Percentiles rank a stretch among this genome's conserved stretches.
Evolutionary conservation across 2,113 vertebrate species (phyloP).

Genomic region (Calidris pygmaea): DNA sequence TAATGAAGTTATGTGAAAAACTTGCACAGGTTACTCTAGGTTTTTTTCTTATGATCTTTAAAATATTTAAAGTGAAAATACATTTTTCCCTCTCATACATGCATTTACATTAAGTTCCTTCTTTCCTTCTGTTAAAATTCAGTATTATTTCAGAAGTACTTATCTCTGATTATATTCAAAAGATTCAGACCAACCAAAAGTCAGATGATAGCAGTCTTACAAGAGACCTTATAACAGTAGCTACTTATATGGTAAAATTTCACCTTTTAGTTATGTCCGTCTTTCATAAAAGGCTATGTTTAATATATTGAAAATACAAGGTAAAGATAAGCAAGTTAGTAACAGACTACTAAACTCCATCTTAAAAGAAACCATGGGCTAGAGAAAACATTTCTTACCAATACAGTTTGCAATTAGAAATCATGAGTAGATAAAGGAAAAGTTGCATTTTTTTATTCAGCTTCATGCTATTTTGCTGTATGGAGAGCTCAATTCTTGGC

Average conservation of each 20-base stretch:
- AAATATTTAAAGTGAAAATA: not conserved
- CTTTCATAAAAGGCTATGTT: not conserved
- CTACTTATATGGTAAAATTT: not conserved
- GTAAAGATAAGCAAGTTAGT: not conserved
- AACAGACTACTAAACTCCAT: not conserved
- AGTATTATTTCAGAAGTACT: not conserved
- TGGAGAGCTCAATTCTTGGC: not conserved
- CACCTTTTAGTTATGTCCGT: not conserved
- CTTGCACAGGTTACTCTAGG: not conserved
- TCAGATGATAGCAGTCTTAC: not conserved
- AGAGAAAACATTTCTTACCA: not conserved
- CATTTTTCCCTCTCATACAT: not conserved
- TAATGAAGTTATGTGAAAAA: not conserved
- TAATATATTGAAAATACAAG: not conserved
- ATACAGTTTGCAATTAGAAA: not conserved
- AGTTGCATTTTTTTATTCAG: not conserved
- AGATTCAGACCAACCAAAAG: not conserved
- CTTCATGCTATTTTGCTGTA: not conserved
- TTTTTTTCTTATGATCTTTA: not conserved
- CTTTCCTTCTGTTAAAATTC: not conserved
- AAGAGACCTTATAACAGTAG: not conserved
- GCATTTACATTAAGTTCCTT: not conserved
- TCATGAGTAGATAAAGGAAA: not conserved
- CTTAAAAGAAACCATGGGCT: not conserved
- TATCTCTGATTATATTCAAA: not conserved